Conservation (phyloP, 2,888 invertebrate genomes). For the Lysandra bellargus region DNA sequence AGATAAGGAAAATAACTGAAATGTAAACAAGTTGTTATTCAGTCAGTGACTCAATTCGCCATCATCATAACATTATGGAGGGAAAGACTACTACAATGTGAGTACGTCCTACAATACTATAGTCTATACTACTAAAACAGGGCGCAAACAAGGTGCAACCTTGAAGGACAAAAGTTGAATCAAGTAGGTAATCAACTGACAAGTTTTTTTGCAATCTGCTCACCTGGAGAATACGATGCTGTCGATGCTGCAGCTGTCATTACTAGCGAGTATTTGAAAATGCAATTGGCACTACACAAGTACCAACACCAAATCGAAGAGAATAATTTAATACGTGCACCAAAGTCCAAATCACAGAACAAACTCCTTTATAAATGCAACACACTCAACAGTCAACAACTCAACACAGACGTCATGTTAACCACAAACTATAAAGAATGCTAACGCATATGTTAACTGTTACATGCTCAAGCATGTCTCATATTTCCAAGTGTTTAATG, state of each 20-base stretch:
- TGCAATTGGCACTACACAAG: neutral
- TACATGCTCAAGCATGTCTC: constrained; percentile 12
- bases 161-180: neutral
- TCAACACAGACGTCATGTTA: too few species aligned
- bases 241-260: constrained; percentile 3
- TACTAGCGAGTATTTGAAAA: neutral
- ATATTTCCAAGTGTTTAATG: neutral
- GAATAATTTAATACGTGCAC: too few species aligned
- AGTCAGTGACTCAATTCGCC: neutral
- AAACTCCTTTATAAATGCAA: too few species aligned
- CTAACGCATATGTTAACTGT: too few species aligned
- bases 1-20: neutral
- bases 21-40: neutral
- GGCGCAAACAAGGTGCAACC: neutral
- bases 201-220: constrained; percentile 23
- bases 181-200: constrained; percentile 12
- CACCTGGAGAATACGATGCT: constrained; percentile 25
- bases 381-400: too few species aligned
- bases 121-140: neutral
- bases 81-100: neutral
- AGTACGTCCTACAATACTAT: neutral
- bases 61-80: neutral
- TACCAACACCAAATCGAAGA: neutral
- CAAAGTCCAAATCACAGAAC: too few species aligned
- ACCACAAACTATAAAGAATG: too few species aligned